These are phyloP conservation scores for Glaucidium brasilianum DNA, from an alignment of 2,113 vertebrate genomes.

Conservation along the genomic window DNA sequence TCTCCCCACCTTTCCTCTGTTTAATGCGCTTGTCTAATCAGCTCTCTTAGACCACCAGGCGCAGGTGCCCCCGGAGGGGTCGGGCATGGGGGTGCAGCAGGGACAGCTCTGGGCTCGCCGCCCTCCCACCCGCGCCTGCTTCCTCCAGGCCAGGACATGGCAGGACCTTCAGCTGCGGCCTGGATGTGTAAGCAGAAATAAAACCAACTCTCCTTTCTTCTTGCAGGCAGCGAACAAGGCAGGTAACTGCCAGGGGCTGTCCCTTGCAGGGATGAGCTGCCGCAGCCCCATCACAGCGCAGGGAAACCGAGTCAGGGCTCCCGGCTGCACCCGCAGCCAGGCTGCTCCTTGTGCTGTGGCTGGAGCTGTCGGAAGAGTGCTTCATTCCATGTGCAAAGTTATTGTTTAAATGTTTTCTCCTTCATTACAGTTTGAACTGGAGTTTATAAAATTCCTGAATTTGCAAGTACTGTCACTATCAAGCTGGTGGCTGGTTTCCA, in stretches of 20 bases:
- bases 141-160: background rate
- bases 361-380: background rate
- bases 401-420: background rate
- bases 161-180: background rate
- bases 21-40: background rate
- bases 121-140: background rate
- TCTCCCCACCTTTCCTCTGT: background rate
- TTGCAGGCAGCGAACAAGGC: background rate
- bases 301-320: background rate
- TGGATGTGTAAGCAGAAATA: background rate
- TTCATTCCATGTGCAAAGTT: background rate
- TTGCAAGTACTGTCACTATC: background rate
- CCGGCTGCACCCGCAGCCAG: fast-evolving
- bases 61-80: background rate
- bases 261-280: background rate
- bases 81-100: fast-evolving
- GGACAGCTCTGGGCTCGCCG: background rate
- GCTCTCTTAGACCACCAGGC: background rate
- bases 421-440: background rate
- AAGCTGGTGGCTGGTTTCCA: background rate
- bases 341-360: background rate
- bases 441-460: background rate
- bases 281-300: fast-evolving
- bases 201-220: background rate
- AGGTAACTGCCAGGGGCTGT: background rate